Evolutionary conservation across 2,888 invertebrate species (phyloP), one percentile per base, ranked within the genome.

Genomic region (Torymus tubicola): DNA sequence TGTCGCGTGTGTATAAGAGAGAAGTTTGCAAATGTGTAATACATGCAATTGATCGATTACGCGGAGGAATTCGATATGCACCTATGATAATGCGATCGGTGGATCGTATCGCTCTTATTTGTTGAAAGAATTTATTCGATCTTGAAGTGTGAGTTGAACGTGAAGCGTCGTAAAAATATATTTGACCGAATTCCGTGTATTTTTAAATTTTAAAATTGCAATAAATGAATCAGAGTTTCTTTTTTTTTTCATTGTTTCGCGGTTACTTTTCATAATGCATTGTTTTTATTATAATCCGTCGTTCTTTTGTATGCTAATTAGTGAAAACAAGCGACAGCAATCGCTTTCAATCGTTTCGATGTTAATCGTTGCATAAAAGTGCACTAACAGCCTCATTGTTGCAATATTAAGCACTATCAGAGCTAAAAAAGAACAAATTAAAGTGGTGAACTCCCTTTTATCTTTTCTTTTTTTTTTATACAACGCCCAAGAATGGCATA

Each of bases 381-480:
- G 24, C 52, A 8, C 52, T 53, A 72, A 72, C 71, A 42, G 24
- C 71, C n/a, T 50, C 61, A 61, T 72, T 72, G 71, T 72, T 63
- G 58, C n/a, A 72, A 72, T 50, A 72, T 72, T 53, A 63, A 72
- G 50, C 50, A 18, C 52, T 61, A 53, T 72, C 71, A 53, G 71
- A 52, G 71, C 24, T 52, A 2, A 16, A 55, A 68, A 55, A 61
- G 55, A 21, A 24, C 2, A 61, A 50, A 52, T 52, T 4, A 10
- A 52, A 21, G 24, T 60, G 2, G 60, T 42, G 61, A 61, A 52
- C 14, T 58, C 24, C 61, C 71, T n/a, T 72, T 72, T 72, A 24
- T 31, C n/a, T 14, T 57, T 8, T 31, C 4, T 71, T 53, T 31
- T 24, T 14, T 57, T n/a, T n/a, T n/a, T n/a, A n/a, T 69, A 61